Conservation (phyloP, 53 echinoderm and acorn worm species). For the Mesocentrotus franciscanus region DNA sequence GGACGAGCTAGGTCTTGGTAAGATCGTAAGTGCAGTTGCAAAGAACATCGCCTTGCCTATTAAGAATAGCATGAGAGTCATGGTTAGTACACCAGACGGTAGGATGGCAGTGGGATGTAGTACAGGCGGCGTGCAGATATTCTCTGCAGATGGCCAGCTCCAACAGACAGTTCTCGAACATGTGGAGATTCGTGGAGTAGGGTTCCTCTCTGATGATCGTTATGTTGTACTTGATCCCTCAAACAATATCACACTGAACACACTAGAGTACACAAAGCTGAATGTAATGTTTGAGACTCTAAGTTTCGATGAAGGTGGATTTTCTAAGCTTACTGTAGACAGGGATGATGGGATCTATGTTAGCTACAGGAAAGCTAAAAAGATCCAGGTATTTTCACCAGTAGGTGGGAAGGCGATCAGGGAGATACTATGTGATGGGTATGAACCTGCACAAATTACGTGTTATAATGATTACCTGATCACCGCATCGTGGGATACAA, state of each 20-base stretch:
- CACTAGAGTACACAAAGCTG: too few species aligned
- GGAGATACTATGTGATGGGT: neutral
- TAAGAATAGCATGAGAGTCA: neutral
- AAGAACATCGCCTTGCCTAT: too few species aligned
- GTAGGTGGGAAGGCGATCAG: neutral
- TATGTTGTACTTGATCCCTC: too few species aligned
- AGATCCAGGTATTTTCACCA: slow-evolving; percentile 40
- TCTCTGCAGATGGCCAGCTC: neutral
- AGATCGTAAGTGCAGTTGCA: neutral
- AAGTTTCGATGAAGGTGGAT: too few species aligned
- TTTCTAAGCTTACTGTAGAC: too few species aligned
- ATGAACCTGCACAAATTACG: neutral
- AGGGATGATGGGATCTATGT: slow-evolving; percentile 38
- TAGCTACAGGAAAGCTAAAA: slow-evolving; percentile 16
- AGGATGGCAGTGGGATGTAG: neutral
- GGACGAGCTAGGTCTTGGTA: neutral
- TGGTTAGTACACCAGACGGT: neutral
- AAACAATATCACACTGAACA: too few species aligned
- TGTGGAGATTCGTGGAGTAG: neutral
- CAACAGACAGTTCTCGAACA: neutral
- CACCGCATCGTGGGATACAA: neutral
- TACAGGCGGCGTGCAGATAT: neutral
- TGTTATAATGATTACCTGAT: too few species aligned
- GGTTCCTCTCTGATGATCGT: too few species aligned
- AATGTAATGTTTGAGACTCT: too few species aligned